Evolutionary conservation across 2,797 vertebrate species (phyloP), one percentile per base, ranked within the genome.

Genomic region (Melanotaenia boesemani): DNA sequence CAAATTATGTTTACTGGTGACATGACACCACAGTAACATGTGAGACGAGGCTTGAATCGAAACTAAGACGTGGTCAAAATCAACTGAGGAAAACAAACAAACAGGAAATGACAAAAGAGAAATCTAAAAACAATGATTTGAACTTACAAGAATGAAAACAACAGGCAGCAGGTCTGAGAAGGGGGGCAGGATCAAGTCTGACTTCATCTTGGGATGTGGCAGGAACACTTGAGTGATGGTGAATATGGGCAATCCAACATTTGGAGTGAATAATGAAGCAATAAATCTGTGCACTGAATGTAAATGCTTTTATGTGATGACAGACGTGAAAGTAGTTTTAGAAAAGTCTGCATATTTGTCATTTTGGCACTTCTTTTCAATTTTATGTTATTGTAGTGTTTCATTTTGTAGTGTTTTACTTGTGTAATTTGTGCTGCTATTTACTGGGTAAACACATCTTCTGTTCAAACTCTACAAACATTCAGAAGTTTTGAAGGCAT

Each of bases 131-230:
- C 2, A 24, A 71, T 24, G 1, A 72, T 63, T 59, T 79, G 41
- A 92, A 96, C 95, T 96, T 95, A 96, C 94, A 94, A 89, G 78
- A 90, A 91, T 72, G 75, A 93, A 90, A 92, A 87, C 72, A 91
- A 89, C 75, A 88, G 86, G 74, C 72, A 63, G 89, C 84, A 81
- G 91, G 81, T 90, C 88, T 92, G 82, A 89, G 83, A 86, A 82
- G 86, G 74, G 83, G 85, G 73, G 83, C 91, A 86, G 91, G 86
- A 74, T 84, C 75, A 83, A 86, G 83, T 86, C 92, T 93, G 91
- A 94, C 89, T 92, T 94, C 95, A 91, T 94, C 94, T 93, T 89
- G 90, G 93, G 85, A 88, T 90, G 89, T 87, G 88, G 50, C 85
- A 84, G 93, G 90, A 90, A 86, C 89, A 90, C 85, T 93, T 88